These are phyloP conservation scores for Mohoua ochrocephala DNA, from an alignment of 2,113 vertebrate species.

Conservation along the genomic window DNA sequence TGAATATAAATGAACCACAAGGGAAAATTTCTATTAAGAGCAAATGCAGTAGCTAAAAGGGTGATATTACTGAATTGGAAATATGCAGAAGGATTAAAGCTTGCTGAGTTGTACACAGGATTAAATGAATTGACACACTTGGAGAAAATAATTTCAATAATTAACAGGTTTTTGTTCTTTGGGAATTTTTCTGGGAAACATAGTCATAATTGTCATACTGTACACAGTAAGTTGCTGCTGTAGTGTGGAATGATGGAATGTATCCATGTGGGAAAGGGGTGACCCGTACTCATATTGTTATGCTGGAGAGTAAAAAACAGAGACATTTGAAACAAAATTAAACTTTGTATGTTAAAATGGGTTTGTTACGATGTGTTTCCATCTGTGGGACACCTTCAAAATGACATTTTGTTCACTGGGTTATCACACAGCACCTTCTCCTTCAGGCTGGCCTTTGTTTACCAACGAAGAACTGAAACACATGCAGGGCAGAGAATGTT, in stretches of 20 bases:
- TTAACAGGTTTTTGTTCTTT: not conserved
- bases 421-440: not conserved
- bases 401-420: not conserved
- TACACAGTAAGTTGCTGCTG: not conserved
- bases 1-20: slow-evolving; percentile 48
- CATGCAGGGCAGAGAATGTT: not conserved
- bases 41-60: slow-evolving; percentile 16
- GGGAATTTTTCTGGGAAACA: not conserved
- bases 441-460: not conserved
- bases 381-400: not conserved
- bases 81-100: slow-evolving; percentile 38
- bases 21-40: slow-evolving; percentile 54
- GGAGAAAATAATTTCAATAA: slow-evolving; percentile 1
- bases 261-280: not conserved
- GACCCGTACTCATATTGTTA: not conserved
- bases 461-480: not conserved
- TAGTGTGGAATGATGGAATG: not conserved
- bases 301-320: not conserved
- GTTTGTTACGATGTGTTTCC: not conserved
- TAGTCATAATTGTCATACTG: not conserved
- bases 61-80: slow-evolving; percentile 37
- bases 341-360: not conserved
- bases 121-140: not conserved
- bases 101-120: slow-evolving; percentile 12
- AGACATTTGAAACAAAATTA: not conserved